Base-by-base conservation (phyloP, 2,888 invertebrate genomes). In the Drosophila flavopinicola region DNA sequence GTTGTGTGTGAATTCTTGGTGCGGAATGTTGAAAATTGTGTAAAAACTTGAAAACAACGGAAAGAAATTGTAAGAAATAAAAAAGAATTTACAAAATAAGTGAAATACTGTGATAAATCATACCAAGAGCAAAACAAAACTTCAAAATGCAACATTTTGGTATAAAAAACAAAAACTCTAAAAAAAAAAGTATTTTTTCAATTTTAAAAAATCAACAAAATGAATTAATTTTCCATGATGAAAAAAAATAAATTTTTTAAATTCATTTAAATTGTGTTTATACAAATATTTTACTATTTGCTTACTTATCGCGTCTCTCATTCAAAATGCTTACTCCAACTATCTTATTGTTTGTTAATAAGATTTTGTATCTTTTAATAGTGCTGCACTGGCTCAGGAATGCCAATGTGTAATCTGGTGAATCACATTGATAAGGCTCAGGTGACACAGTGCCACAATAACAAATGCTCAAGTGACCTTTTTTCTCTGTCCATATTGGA, bases 391-490 rank as follows among this genome's bases (percentile, higher is more conserved):
- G 35, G 17, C 11, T 23, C 6, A 11, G n/a, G 15, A 45, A 49
- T 51, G 32, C 11, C 30, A 44, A 25, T 49, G 10, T 7, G 1
- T 11, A 33, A 33, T 24, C 27, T 29, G 10, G 6, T 24, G 6
- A 2, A 15, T n/a, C 33, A 10, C 0, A 6, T 20, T 58, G 71
- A 71, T 73, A 56, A 56, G 30, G 10, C n/a, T 29, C 20, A 47
- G 53, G 44, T 69, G 68, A 41, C 69, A 68, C 56, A 68, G 67
- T 68, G 74, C 64, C 59, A 59, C 30, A 27, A 61, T 15, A 47
- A 32, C 33, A 42, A 29, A 44, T 45, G 15, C 7, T n/a, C 45
- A 52, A 53, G 13, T 37, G 66, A 75, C 63, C 48, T 70, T 56
- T 70, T 70, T 54, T 58, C 45, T 59, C 37, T 45, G 24, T 27